Conservation (phyloP, 2,113 vertebrate species). For the Cryptomyrus ogoouensis region DNA sequence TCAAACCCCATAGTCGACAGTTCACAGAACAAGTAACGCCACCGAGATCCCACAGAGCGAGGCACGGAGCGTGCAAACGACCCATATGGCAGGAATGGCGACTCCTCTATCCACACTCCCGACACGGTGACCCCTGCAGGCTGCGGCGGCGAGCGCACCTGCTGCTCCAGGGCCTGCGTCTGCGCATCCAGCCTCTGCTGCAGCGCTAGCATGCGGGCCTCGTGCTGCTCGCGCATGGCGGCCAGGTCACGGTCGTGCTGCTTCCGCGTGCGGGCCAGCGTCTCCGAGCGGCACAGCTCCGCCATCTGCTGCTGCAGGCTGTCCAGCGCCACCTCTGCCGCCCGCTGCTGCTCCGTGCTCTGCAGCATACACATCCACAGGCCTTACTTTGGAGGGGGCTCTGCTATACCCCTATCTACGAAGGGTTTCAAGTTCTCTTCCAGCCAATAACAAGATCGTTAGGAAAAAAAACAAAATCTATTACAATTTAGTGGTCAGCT, state of each 20-base stretch:
- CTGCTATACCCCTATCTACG: neutral
- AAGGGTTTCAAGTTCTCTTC: neutral
- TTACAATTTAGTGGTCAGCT: neutral
- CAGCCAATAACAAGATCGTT: neutral
- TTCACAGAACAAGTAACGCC: neutral
- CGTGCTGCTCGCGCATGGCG: slow-evolving; percentile 73
- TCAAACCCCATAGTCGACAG: too few species aligned
- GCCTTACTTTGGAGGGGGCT: neutral
- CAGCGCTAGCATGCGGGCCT: slow-evolving; percentile 63
- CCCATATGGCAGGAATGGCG: neutral
- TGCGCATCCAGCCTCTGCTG: slow-evolving; percentile 72
- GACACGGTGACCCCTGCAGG: neutral
- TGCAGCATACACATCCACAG: slow-evolving; percentile 38
- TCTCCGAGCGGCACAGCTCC: slow-evolving; percentile 80
- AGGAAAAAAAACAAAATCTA: neutral
- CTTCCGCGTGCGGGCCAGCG: slow-evolving; percentile 72
- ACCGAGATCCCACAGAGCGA: neutral
- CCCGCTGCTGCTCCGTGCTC: slow-evolving; percentile 72
- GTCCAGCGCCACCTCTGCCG: slow-evolving; percentile 80
- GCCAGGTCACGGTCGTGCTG: slow-evolving; percentile 75
- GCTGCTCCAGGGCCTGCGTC: slow-evolving; percentile 62
- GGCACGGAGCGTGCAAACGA: neutral
- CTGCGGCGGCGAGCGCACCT: slow-evolving; percentile 59
- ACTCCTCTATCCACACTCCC: neutral
- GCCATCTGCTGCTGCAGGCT: slow-evolving; percentile 83